Base-by-base conservation (phyloP, 2,797 vertebrate genomes). In the Tragopan temminckii region DNA sequence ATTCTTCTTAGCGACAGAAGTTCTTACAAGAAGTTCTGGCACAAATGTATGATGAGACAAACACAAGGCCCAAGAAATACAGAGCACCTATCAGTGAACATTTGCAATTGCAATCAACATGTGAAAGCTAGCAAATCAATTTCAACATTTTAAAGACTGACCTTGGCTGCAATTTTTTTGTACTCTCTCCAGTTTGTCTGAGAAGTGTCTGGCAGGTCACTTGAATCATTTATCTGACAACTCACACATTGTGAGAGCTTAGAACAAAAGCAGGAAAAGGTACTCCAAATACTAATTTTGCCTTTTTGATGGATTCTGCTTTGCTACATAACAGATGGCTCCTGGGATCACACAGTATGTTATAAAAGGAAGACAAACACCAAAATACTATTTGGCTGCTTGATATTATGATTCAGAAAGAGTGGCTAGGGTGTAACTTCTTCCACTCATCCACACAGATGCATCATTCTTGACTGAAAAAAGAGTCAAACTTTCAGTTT, bases 211-310 rank as follows among this genome's bases (percentile, higher is more conserved):
- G 64, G 50, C 62, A 89, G 87, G 23, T 48, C 61, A 85, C 81
- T 89, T 87, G 53, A 94, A 58, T 48, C 4, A 1, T 16, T 0
- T 13, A 35, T 45, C 58, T 90, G 86, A 68, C 64, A 94, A 85
- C 5, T 45, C 31, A 35, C 8, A 3, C 36, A 62, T 57, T 82
- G 63, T 24, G 11, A 89, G 33, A 75, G 66, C 43, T 83, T 29
- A 66, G 68, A 92, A 96, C 89, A 93, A 96, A 92, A 87, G 79
- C 83, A 91, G 89, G 89, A 94, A 93, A 85, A 94, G 40, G 29
- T 61, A 94, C 53, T 93, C 36, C 62, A 94, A 68, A 58, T 38
- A 75, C 3, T 77, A 63, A 11, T 29, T 67, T 58, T 90, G 18
- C 21, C 17, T n/a, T 78, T 90, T 87, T 80, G 19, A 87, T 80